Percentiles rank a stretch among this genome's conserved stretches.
phyloP scores from a whole-genome alignment of 2,797 vertebrate genomes.

The Malacoraja senta region DNA sequence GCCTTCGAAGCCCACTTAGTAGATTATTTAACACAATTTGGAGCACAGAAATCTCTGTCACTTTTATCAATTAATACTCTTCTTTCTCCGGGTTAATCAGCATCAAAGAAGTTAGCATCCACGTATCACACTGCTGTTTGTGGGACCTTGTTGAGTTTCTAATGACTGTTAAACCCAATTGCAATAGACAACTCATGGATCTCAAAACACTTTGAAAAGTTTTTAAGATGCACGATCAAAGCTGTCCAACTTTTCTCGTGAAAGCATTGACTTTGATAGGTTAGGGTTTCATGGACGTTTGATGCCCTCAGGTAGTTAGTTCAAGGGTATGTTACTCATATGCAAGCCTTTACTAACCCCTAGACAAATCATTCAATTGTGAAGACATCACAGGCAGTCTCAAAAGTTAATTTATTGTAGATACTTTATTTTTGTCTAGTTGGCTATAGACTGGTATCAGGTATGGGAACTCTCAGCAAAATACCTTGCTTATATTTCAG shows the following conservation, averaged over 20 bases:
- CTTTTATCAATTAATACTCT: background rate
- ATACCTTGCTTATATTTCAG: background rate
- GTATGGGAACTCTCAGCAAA: background rate
- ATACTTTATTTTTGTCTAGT: background rate
- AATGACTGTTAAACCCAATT: background rate
- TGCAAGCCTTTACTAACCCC: background rate
- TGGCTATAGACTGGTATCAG: background rate
- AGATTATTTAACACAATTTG: background rate
- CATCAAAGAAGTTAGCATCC: background rate
- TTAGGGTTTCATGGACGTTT: background rate
- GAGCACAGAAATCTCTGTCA: background rate
- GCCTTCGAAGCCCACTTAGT: background rate
- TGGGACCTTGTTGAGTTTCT: background rate
- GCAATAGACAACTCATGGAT: background rate
- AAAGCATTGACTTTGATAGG: background rate
- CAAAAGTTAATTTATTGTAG: background rate
- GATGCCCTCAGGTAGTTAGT: background rate
- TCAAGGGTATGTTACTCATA: background rate
- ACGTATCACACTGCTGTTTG: background rate
- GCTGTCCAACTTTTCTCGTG: background rate
- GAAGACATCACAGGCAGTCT: background rate
- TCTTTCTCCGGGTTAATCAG: too few relatives aligned
- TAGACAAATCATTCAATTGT: background rate
- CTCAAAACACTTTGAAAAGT: background rate
- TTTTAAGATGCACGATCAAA: background rate